Base-by-base conservation (phyloP, 2,888 invertebrate species). In the Stictocephala bisonia region DNA sequence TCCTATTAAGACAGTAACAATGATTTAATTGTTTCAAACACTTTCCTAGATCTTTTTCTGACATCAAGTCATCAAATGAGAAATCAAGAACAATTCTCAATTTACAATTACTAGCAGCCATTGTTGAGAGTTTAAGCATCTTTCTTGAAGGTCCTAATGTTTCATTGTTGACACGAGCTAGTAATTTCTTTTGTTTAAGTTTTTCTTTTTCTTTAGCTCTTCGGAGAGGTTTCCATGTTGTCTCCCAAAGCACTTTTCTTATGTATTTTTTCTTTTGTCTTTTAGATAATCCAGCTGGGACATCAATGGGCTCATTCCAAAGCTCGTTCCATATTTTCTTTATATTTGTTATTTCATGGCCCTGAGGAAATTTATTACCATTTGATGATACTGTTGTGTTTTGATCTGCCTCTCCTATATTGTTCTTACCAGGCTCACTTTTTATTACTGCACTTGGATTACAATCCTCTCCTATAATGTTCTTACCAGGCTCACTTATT, bases 61-160 rank as follows among this genome's bases (percentile, higher is more conserved):
- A 20, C 98, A 99, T 99, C 64, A 94, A 85, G 77, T 94, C 87
- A 82, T 96, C 96, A 83, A 96, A 97, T 81, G 95, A 94, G 81
- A 97, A 89, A 83, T 99, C 98, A 78, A 99, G 90, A 15, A 92
- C 92, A 15, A 98, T 87, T 69, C 87, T 87, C 69, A 90, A 87
- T 84, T 89, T 90, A 82, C 91, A 92, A 66, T 86, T 85, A 74
- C 91, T 90, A 76, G 89, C 87, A 50, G 88, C 88, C 86, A 92
- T 89, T 81, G 88, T 92, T 83, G 89, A 89, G 80, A 86, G 86
- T 84, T 95, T 96, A 11, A 96, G 83, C 73, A 88, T 87, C 84
- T 95, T 96, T 73, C 96, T 88, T 41, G 91, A 91, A 0, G 95
- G 95, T 0, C 93, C 93, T 40, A 91, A 81, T 73, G 90, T 88